Base-by-base conservation (phyloP, 2,888 invertebrate species). In the Teleogryllus oceanicus region DNA sequence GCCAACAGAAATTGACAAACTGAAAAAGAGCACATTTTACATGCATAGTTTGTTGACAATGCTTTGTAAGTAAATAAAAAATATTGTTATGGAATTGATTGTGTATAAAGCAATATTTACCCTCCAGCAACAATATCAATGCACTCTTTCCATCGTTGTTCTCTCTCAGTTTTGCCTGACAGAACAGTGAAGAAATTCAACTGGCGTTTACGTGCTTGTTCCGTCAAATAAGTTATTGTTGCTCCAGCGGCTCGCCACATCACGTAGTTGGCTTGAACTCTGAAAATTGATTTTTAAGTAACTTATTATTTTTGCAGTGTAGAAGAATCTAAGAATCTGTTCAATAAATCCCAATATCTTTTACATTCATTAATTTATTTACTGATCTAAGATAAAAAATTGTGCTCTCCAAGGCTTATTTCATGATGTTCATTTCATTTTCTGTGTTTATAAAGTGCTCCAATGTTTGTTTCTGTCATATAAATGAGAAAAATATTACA, bases 141-240 rank as follows among this genome's bases (percentile, higher is more conserved):
- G 85, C 96, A 97, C 86, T 96, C 96, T 88, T 96, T 96, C 97
- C 97, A 97, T 20, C 96, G 90, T 76, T 96, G 92, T 86, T 95
- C 95, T 80, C 94, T 89, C 85, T 95, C 95, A 0, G 94, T 94
- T 86, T 93, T 92, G 1, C 96, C 96, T 11, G 94, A 94, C 11
- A 96, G 89, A 0, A 92, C 92, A 0, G 95, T 94, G 79, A 93
- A 92, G 87, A 95, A 97, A 74, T 92, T 90, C 78, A 96, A 88
- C 85, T 96, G 95, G 0, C 95, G 89, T 79, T 93, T 92, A 8
- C 96, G 90, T 81, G 95, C 89, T 80, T 90, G 90, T 79, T 96
- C 95, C 0, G 92, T 93, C 82, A 97, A 88, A 86, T 95, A 97
- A 4, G 93, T 92, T 12, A 95, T 91, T 0, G 95, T 93, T 8